Conservation (phyloP, 2,113 vertebrate genomes). For the Nothocercus nigrocapillus region DNA sequence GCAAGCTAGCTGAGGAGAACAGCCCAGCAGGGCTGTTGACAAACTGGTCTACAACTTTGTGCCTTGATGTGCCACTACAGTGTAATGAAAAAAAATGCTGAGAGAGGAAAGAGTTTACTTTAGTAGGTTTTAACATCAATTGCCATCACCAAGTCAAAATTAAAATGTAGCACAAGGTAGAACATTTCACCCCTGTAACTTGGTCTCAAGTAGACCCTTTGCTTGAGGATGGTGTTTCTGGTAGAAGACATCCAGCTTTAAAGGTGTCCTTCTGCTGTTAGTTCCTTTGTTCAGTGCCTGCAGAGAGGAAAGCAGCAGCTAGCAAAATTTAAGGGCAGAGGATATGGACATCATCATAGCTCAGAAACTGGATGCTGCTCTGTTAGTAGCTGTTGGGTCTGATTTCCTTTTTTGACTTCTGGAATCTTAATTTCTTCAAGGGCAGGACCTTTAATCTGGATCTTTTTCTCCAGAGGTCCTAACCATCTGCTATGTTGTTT, state of each 20-base stretch:
- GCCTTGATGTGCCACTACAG: not conserved
- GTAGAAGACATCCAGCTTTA: not conserved
- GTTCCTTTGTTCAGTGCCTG: not conserved
- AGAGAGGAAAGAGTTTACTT: not conserved
- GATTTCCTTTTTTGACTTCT: not conserved
- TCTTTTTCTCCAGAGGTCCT: not conserved
- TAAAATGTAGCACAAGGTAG: accelerated
- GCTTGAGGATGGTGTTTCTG: not conserved
- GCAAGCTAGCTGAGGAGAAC: not conserved
- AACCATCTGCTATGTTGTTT: not conserved
- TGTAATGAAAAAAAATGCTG: not conserved
- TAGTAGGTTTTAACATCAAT: not conserved
- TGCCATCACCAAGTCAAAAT: not conserved
- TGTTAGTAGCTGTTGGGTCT: not conserved
- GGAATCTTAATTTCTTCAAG: constrained; percentile 7
- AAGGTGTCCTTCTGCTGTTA: not conserved
- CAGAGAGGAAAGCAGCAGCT: not conserved
- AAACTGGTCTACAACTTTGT: not conserved
- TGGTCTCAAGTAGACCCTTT: not conserved
- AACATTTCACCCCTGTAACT: accelerated
- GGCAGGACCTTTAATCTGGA: not conserved
- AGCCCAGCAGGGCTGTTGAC: not conserved
- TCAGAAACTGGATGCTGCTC: not conserved
- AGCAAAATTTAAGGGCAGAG: not conserved
- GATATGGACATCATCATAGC: accelerated